A percentile compares a stretch with the other conserved stretches of the same genome.
phyloP scores from a whole-genome alignment of 1,140 invertebrate species.

The Aethina tumida region DNA sequence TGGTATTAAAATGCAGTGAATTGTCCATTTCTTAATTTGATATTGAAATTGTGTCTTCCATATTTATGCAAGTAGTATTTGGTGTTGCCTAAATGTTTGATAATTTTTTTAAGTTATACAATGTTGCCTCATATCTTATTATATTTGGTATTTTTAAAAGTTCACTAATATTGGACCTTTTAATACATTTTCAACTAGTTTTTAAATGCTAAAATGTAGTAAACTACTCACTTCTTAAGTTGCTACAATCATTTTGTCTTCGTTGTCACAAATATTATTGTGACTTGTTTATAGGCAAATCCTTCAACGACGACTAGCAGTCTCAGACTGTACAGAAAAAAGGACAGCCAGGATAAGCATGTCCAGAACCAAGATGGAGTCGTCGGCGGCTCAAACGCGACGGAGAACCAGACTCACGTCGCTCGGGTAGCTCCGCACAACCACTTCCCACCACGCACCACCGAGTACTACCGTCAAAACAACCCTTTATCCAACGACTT shows the following conservation, averaged over 20 bases:
- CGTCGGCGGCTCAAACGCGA: slow-evolving; percentile 5
- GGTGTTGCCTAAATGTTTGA: no score
- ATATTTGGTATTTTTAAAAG: slow-evolving; percentile 5
- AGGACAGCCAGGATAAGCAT: slow-evolving; percentile 25
- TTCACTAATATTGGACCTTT: slow-evolving; percentile 6
- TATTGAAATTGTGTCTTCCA: no score
- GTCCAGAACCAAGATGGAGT: slow-evolving; percentile 3
- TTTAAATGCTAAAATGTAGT: slow-evolving; percentile 6
- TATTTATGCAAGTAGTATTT: no score
- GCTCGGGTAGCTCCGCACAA: slow-evolving; percentile 30
- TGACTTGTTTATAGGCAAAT: slow-evolving; percentile 15
- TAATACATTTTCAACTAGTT: slow-evolving; percentile 11
- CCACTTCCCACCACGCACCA: slow-evolving; percentile 22
- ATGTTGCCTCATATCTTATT: neutral
- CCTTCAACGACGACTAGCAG: slow-evolving; percentile 27
- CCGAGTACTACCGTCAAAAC: slow-evolving; percentile 23
- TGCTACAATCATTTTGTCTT: neutral
- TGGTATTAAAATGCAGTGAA: no score
- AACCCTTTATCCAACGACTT: no score
- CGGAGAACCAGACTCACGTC: slow-evolving; percentile 20
- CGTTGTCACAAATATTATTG: slow-evolving; percentile 3
- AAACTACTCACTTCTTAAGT: neutral
- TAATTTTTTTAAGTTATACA: no score
- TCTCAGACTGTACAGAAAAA: slow-evolving; percentile 33
- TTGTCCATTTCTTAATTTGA: no score